phyloP scores from a whole-genome alignment of 92 coral and sea anemone genomes.

The Pocillopora grandis region DNA sequence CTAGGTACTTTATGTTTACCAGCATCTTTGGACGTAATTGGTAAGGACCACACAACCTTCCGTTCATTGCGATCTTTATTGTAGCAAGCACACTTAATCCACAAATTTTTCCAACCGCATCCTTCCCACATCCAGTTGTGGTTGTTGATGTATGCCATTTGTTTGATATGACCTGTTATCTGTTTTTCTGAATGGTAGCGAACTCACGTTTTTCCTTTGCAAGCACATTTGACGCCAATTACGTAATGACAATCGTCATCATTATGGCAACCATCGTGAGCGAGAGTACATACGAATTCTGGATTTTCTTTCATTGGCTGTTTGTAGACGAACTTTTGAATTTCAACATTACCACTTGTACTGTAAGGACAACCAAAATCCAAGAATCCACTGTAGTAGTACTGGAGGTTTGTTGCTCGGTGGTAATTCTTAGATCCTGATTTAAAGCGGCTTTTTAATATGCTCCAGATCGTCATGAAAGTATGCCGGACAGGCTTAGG shows the following conservation, averaged over 20 bases:
- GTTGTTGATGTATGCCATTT: too few species aligned
- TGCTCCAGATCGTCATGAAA: slow-evolving; percentile 43
- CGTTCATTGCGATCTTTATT: too few species aligned
- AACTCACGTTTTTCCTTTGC: not conserved
- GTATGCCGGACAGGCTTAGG: slow-evolving; percentile 16
- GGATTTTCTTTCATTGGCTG: not conserved
- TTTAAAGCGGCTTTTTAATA: slow-evolving; percentile 7
- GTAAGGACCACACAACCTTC: too few species aligned
- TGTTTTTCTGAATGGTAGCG: not conserved
- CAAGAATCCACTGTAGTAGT: not conserved
- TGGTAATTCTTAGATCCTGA: not conserved
- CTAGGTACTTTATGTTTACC: too few species aligned
- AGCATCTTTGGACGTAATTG: too few species aligned
- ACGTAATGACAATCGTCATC: not conserved
- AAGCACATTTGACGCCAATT: not conserved
- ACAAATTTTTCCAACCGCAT: not conserved
- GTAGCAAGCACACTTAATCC: too few species aligned
- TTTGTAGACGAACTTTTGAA: not conserved
- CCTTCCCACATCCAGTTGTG: not conserved
- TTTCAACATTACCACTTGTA: not conserved
- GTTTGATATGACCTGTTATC: not conserved
- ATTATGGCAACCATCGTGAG: not conserved
- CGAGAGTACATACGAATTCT: not conserved
- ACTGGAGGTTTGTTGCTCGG: not conserved
- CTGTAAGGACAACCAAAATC: not conserved